Evolutionary conservation across 2,113 vertebrate species (phyloP).

Genomic region (Empidonax alnorum): DNA sequence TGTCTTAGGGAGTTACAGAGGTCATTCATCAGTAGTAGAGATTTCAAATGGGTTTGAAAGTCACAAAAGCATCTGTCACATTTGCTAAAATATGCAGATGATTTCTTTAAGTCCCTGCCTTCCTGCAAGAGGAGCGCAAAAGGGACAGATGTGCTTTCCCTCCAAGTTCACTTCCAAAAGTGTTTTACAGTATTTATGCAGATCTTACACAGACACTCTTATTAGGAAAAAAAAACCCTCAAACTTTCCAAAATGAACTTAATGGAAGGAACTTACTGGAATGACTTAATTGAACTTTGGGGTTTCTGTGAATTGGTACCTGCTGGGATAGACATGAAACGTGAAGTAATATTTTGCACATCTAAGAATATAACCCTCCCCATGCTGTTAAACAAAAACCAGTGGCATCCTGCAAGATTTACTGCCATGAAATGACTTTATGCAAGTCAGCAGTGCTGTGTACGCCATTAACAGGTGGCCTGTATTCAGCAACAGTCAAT

Average conservation of each 20-base stretch:
- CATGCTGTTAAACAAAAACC: background rate
- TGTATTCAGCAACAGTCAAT: background rate
- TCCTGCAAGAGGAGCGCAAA: background rate
- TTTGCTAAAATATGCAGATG: background rate
- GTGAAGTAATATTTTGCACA: background rate
- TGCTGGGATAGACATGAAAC: background rate
- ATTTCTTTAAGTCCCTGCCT: background rate
- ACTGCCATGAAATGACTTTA: background rate
- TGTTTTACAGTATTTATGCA: background rate
- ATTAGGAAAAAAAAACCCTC: background rate
- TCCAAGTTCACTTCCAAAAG: background rate
- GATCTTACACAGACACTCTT: background rate
- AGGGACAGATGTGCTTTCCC: background rate
- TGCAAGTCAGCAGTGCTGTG: background rate
- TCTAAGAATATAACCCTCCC: background rate
- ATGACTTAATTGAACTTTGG: background rate
- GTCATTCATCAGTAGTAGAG: background rate
- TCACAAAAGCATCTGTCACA: background rate
- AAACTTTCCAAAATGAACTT: background rate
- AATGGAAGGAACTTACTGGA: background rate
- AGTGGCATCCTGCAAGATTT: background rate
- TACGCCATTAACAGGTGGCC: background rate
- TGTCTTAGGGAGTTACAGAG: background rate
- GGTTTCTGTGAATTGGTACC: background rate
- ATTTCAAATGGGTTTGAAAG: background rate